Evolutionary conservation across 1,140 invertebrate species (phyloP), one percentile per base, ranked within the genome.

Genomic region (Ips typographus): DNA sequence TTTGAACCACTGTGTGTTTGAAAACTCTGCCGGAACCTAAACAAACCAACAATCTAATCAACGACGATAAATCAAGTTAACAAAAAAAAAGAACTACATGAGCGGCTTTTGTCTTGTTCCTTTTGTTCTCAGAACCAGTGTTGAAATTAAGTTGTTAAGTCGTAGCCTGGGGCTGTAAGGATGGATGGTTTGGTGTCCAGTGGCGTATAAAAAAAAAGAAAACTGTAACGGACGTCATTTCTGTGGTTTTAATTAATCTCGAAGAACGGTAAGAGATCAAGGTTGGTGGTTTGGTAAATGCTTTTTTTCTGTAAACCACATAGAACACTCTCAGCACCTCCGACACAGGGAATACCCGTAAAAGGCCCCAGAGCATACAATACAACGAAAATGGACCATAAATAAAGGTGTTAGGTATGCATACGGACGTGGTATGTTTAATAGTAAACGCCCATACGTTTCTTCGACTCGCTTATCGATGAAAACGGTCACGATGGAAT

Each of bases 71-170:
- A 58, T 66, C 64, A 66, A 58, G 37, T 44, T 62, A 22, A 22
- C 22, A 22, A 56, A 56, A 53, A n/a, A 49, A 6, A 58, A 66
- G 56, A 66, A 66, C 58, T 66, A 66, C 64, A 40, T 58, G 58
- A 59, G 43, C 49, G 8, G 8, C 36, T 22, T 53, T 60, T 58
- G 43, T 68, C 47, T 68, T 68, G n/a, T 52, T 60, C 43, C 57
- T 68, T 60, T 68, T 68, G 65, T 68, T 68, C 65, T 42, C 47
- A 52, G 65, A 68, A 68, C 57, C 57, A 47, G 51, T 53, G 65
- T 60, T 60, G 65, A 68, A 68, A 68, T 68, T 68, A 68, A 68
- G 65, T 68, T 68, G 65, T 68, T 68, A 68, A 68, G 65, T 68
- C 57, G 53, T 60, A 40, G 38, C 65, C 40, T 60, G 57, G 6